Percentiles rank a stretch among this genome's conserved stretches.
phyloP scores from a whole-genome alignment of 2,888 invertebrate species.

The Lumbricus terrestris region DNA sequence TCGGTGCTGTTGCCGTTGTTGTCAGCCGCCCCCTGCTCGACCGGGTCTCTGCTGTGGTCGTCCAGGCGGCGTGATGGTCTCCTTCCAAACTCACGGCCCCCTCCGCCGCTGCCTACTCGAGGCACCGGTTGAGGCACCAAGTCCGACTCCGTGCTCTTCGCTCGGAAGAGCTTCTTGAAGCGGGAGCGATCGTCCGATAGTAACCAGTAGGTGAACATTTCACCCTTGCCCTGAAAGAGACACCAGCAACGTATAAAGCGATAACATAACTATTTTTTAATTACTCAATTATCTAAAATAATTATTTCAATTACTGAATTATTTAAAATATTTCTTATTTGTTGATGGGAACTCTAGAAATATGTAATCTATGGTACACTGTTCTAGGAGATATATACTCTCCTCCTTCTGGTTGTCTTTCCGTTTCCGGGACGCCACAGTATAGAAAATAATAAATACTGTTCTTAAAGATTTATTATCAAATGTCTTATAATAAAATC shows the following conservation, averaged over 20 bases:
- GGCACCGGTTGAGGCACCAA: neutral
- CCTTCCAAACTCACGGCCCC: neutral
- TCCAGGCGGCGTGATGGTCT: neutral
- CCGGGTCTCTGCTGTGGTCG: neutral
- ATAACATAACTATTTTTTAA: too few relatives aligned
- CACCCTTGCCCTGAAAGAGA: conserved; percentile 58
- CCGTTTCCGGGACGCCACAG: too few relatives aligned
- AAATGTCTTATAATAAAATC: too few relatives aligned
- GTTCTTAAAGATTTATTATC: too few relatives aligned
- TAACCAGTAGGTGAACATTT: conserved; percentile 59
- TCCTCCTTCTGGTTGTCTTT: too few relatives aligned
- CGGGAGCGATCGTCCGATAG: conserved; percentile 45
- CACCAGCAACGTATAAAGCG: neutral
- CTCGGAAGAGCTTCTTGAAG: conserved; percentile 15
- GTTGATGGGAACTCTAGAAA: too few relatives aligned
- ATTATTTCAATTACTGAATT: too few relatives aligned
- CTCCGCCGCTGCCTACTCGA: neutral
- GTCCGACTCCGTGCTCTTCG: neutral
- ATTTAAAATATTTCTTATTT: too few relatives aligned
- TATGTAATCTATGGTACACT: too few relatives aligned
- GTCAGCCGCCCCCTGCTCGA: neutral
- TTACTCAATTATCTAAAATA: too few relatives aligned
- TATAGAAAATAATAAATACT: too few relatives aligned
- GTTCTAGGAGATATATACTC: too few relatives aligned
- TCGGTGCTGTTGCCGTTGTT: neutral